Conservation (phyloP, 1,140 invertebrate species). For the Meteorus sp. region DNA sequence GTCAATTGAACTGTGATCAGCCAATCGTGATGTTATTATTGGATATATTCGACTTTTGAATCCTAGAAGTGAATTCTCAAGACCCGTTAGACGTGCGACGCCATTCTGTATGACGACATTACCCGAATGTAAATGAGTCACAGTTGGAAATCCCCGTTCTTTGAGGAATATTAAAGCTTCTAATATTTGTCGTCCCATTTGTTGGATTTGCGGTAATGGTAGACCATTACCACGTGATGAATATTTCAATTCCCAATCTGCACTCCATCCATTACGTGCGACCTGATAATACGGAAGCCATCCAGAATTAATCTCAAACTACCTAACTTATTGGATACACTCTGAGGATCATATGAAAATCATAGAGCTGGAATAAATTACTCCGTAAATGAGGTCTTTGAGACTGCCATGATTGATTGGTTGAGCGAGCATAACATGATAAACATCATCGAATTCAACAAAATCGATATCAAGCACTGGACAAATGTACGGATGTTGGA, state of each 20-base stretch:
- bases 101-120: constrained; percentile 91
- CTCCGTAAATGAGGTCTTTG: constrained; percentile 87
- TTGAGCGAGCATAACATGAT: constrained; percentile 72
- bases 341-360: background rate
- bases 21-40: constrained; percentile 60
- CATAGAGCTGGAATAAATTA: constrained; percentile 50
- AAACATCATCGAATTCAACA: constrained; percentile 58
- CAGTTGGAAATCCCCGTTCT: constrained; percentile 84
- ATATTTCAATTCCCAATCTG: constrained; percentile 74
- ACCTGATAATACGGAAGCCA: constrained; percentile 39
- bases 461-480: constrained; percentile 82
- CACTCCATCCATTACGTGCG: constrained; percentile 66
- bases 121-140: constrained; percentile 84
- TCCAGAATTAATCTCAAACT: too few species aligned
- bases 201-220: constrained; percentile 76
- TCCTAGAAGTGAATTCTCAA: constrained; percentile 84
- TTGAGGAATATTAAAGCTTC: constrained; percentile 85
- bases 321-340: too few species aligned
- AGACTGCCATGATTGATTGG: constrained; percentile 85
- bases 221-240: constrained; percentile 68
- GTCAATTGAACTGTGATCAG: constrained; percentile 65
- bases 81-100: constrained; percentile 77
- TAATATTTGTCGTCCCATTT: constrained; percentile 84
- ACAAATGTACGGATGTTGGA: constrained; percentile 91
- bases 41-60: constrained; percentile 69